phyloP scores from a whole-genome alignment of 2,888 invertebrate genomes.

The Hyalella azteca region DNA sequence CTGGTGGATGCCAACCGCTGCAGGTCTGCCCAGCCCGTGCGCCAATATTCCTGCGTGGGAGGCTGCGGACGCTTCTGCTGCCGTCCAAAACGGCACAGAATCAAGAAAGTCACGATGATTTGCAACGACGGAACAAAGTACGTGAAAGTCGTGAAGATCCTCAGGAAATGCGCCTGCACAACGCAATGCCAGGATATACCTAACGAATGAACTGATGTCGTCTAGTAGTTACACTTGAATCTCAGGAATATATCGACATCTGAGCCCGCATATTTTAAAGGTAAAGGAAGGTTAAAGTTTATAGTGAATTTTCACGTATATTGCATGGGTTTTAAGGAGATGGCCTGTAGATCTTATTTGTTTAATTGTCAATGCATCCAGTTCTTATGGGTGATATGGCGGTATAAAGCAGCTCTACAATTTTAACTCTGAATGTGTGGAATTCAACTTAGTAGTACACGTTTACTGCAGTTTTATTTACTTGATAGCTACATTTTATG shows the following conservation, averaged over 20 bases:
- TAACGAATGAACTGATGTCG: neutral
- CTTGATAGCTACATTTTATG: too few relatives aligned
- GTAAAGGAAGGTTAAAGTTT: neutral
- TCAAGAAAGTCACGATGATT: conserved; percentile 87
- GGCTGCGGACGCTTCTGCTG: conserved; percentile 84
- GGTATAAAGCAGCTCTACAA: neutral
- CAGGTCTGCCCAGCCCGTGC: conserved; percentile 85
- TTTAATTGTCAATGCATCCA: neutral
- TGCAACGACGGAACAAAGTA: conserved; percentile 91
- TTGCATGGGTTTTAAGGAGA: neutral
- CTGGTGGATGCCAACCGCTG: conserved; percentile 85
- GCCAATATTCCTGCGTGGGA: conserved; percentile 83
- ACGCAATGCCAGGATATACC: conserved; percentile 41
- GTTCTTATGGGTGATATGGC: neutral
- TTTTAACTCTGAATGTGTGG: too few relatives aligned
- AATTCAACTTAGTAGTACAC: too few relatives aligned
- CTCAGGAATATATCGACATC: neutral
- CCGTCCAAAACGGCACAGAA: conserved; percentile 84
- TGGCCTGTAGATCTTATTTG: neutral
- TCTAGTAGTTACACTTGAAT: neutral
- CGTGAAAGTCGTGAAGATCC: conserved; percentile 94
- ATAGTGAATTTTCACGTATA: neutral
- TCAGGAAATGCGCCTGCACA: conserved; percentile 83
- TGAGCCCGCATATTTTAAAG: neutral
- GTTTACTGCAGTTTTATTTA: too few relatives aligned